A percentile compares a stretch with the other conserved stretches of the same genome.
phyloP scores from a whole-genome alignment of 2,797 vertebrate species.

The Zalophus californianus region DNA sequence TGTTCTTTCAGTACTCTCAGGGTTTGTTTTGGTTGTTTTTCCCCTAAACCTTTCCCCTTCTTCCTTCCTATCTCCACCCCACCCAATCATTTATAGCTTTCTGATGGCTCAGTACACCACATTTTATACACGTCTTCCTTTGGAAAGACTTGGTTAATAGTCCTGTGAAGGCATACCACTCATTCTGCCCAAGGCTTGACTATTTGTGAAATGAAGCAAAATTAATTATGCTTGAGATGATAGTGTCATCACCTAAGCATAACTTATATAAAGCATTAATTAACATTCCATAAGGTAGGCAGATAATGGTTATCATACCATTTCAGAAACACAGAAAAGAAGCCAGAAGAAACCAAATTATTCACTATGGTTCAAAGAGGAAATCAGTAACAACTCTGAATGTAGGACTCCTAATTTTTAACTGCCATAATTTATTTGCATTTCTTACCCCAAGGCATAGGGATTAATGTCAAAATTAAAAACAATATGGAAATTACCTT shows the following conservation, averaged over 20 bases:
- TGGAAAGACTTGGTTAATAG: not conserved
- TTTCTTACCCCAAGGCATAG: constrained; percentile 32
- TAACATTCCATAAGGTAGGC: constrained; percentile 51
- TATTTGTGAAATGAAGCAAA: constrained; percentile 39
- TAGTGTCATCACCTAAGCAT: constrained; percentile 6
- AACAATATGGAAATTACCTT: constrained; percentile 41
- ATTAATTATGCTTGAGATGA: constrained; percentile 62
- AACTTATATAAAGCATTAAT: constrained; percentile 52
- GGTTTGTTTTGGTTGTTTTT: not conserved
- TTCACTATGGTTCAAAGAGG: constrained; percentile 40
- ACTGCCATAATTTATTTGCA: constrained; percentile 28
- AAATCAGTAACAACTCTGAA: constrained; percentile 27
- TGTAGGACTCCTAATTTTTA: not conserved
- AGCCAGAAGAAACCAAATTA: constrained; percentile 36
- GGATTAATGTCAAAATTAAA: constrained; percentile 7
- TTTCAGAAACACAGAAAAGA: constrained; percentile 57
- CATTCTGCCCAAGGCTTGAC: not conserved
- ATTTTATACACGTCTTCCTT: not conserved
- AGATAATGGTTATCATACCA: constrained; percentile 47
- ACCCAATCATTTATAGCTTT: not conserved
- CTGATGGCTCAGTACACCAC: not conserved
- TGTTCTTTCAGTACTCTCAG: constrained; percentile 10
- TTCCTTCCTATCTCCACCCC: not conserved
- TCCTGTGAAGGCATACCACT: not conserved
- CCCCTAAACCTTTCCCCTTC: not conserved